Evolutionary conservation across 2,797 vertebrate species (phyloP), one percentile per base, ranked within the genome.

Genomic region (Fundulus diaphanus): DNA sequence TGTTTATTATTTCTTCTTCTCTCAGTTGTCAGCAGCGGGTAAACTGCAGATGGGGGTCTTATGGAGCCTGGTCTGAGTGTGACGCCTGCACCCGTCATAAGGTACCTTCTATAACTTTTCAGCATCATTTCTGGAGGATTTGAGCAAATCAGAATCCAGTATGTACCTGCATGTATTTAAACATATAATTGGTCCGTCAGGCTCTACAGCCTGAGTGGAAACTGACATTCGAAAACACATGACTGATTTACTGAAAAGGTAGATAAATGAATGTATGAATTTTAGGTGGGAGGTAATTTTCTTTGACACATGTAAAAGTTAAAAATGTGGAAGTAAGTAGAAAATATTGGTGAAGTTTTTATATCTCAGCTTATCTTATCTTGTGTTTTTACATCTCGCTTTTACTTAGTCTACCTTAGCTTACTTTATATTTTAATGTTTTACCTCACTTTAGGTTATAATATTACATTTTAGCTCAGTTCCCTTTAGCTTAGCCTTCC

Each of bases 31-130:
- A 90, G 69, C 85, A 68, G 77, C 93, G 91, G 1, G 72, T 97
- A 49, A 91, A 95, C 80, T 99, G 98, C 84, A 92, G 67, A 75
- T 99, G 97, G 97, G 94, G 90, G 31, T 54, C 93, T 11, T 98
- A 94, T 72, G 95, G 95, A 57, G 91, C 92, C 12, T 99, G 98
- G 98, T 97, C 97, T 0, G 96, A 96, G 77, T 99, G 98, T 76
- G 96, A 96, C 4, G 96, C 96, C 74, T 99, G 98, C 86, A 95
- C 94, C 37, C 95, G 92, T 18, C 96, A 94, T 7, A 96, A 96
- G 97, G 98, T 98, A 93, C 40, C 33, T n/a, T n/a, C n/a, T n/a
- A n/a, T n/a, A n/a, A n/a, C n/a, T n/a, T n/a, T n/a, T n/a, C n/a
- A n/a, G n/a, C n/a, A n/a, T n/a, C 4, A 20, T 11, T 29, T 33